phyloP scores from a whole-genome alignment of 2,113 vertebrate species.

The Haplochromis burtoni region DNA sequence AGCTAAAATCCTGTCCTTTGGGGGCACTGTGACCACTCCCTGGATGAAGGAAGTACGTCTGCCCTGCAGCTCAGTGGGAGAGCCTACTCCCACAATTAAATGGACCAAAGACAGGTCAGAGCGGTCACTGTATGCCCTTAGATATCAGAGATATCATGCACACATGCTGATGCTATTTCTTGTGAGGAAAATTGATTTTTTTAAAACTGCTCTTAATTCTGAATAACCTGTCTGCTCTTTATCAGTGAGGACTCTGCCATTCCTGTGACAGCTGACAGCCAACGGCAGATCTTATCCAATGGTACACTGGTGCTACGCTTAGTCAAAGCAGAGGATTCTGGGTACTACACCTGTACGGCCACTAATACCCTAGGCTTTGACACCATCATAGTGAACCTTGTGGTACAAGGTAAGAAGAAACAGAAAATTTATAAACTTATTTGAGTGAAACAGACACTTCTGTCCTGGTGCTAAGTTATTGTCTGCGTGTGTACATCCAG shows the following conservation, averaged over 20 bases:
- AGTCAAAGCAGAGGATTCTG: conserved; percentile 94
- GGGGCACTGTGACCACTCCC: conserved; percentile 92
- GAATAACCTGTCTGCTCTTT: neutral
- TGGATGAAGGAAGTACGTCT: conserved; percentile 98
- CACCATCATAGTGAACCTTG: conserved; percentile 94
- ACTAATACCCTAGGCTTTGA: conserved; percentile 96
- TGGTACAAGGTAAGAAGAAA: conserved; percentile 86
- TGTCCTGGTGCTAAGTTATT: neutral
- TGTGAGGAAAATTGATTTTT: neutral
- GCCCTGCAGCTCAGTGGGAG: conserved; percentile 91
- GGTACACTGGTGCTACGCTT: conserved; percentile 90
- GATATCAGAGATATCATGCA: neutral
- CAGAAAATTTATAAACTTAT: neutral
- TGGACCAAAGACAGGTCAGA: conserved; percentile 98
- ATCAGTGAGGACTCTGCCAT: conserved; percentile 89
- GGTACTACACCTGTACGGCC: conserved; percentile 97
- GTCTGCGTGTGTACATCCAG: conserved; percentile 48
- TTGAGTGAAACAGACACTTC: neutral
- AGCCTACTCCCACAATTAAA: conserved; percentile 87
- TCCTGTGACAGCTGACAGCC: conserved; percentile 83
- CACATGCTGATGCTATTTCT: neutral
- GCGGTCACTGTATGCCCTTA: neutral
- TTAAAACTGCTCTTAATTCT: neutral
- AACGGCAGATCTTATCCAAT: conserved; percentile 85
- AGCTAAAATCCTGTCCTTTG: conserved; percentile 95